Base-by-base conservation (phyloP, 2,797 vertebrate genomes). In the Morus bassanus region DNA sequence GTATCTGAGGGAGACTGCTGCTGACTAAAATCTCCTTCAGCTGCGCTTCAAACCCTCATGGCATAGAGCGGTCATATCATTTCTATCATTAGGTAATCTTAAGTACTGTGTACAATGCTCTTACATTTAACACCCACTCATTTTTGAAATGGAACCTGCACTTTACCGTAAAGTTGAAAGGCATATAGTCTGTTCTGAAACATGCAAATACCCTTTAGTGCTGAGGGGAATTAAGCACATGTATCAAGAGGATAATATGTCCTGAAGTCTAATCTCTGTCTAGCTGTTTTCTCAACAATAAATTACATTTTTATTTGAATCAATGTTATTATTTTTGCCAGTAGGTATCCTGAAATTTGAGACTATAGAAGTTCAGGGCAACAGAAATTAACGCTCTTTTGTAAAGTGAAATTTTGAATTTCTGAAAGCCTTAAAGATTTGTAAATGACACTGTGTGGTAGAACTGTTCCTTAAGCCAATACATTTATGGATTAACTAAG, bases 211-310 rank as follows among this genome's bases (percentile, higher is more conserved):
- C 39, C 67, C 77, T 88, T 78, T 75, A 75, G 12, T 78, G 27
- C 61, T 64, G 28, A 92, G 73, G 65, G 54, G 56, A 96, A 88
- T 93, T 95, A 93, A 95, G 56, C 41, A 65, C 18, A 21, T 69
- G 48, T 82, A 92, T 89, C 77, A 72, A 67, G 56, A 82, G 39
- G 18, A 57, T 35, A 63, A 39, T 65, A 54, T 48, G 15, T 77
- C 85, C 85, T 56, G 18, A 85, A 82, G 25, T 76, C 39, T 89
- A 76, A 93, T 79, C 31, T 57, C n/a, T 79, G 3, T 77, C 68
- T 91, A 64, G 70, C 39, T 89, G 63, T 85, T 95, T 93, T 82
- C 35, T 65, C 60, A 70, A 64, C 27, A 74, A 85, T 56, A 77
- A 85, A 64, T 77, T 31, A 17, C 18, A 27, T 37, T 92, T 91